Base-by-base conservation (phyloP, 1,140 invertebrate species). In the Asbolus verrucosus region DNA sequence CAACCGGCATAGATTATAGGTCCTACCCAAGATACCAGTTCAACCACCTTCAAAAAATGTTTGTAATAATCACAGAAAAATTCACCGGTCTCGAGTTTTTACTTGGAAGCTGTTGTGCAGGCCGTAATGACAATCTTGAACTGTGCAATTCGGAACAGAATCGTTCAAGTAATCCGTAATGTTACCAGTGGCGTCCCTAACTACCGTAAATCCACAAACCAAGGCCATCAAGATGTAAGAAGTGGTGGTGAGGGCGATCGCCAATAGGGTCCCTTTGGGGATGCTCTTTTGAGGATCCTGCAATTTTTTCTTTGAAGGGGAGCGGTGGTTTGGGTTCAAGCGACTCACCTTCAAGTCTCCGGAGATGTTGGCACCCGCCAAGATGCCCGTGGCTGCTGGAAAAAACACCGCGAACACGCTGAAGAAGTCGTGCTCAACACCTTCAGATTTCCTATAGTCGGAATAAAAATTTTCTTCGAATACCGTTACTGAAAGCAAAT, bases 371-470 rank as follows among this genome's bases (percentile, higher is more conserved):
- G 94, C 94, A 18, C 94, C 94, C 9, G 94, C 94, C 74, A 96
- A 83, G 80, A 98, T 98, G 15, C 97, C 97, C 18, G 96, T 98
- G 6, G 96, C 96, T 0, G 97, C 96, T 8, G 97, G 97, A 80
- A 99, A 99, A 83, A 98, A 99, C 60, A 98, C 94, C 5, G 95
- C 89, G 83, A 98, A 97, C 0, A 98, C 94, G 1, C 94, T 94
- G 82, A 98, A 98, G 83, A 98, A 97, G 79, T 90, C 86, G 77
- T 94, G 91, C n/a, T 89, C 61, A 0, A 87, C 84, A 0, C 87
- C 89, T 70, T 91, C 88, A 60, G 84, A 87, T 18, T 81, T 75
- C 31, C 92, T 84, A 81, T 95, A 98, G 76, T 93, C 90, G 0
- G 94, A 82, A 18, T 83, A 83, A 33, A 95, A 84, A 82, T 97